Evolutionary conservation across 2,797 vertebrate genomes (phyloP), one percentile per base, ranked within the genome.

Genomic region (Margarornis squamiger): DNA sequence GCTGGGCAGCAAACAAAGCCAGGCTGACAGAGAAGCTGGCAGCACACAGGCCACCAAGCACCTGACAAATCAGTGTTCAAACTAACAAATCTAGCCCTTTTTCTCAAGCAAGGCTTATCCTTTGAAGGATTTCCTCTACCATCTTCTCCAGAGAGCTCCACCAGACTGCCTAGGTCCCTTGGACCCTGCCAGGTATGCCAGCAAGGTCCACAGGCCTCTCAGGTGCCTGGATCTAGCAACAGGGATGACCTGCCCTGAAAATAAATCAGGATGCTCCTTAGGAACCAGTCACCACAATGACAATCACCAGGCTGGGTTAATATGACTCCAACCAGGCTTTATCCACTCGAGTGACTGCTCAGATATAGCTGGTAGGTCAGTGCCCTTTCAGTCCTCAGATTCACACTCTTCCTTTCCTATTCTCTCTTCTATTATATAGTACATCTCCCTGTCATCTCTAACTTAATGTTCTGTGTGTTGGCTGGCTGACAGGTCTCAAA

Each of bases 401-500:
- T 73, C 66, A 36, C 1, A 0, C 32, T 74, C 49, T 63, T 62
- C 45, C 43, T 66, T 54, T 51, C 34, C 45, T 63, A 2, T 43
- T 51, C 41, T 85, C 29, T 63, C 57, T 62, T 92, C 63, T 76
- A 73, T 82, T 84, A 67, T 10, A 48, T 5, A 49, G 24, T 26
- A 59, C 71, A 74, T 76, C 38, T 65, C 68, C 43, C 70, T 43
- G 43, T 51, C 19, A 2, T 65, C 89, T 93, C 85, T 59, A 62
- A 86, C 68, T 86, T 87, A 73, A 39, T 6, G 7, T 48, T 92
- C 29, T 2, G 0, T 36, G 77, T 90, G 62, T 46, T 95, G 95
- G 92, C 93, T 88, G 73, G 79, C 51, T 96, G 91, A 91, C 92
- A 95, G 90, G 48, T 90, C 86, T 90, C 88, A 68, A 55, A 93